These are phyloP conservation scores for Exaiptasia diaphana DNA, from an alignment of 64 coral and sea anemone species.

Conservation along the genomic window DNA sequence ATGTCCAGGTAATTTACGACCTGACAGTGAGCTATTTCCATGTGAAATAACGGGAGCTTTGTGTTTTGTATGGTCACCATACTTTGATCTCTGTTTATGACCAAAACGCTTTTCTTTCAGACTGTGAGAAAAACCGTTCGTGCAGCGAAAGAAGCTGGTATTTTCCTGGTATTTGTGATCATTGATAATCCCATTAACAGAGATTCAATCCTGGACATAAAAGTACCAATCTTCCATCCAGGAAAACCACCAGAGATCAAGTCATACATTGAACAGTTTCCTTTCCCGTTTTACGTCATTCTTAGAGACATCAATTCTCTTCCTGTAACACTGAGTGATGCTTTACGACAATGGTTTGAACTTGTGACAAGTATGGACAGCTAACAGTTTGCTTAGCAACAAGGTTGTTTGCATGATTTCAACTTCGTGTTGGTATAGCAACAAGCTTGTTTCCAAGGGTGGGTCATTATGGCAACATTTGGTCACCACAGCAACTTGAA, in stretches of 20 bases:
- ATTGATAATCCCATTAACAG: constrained; percentile 87
- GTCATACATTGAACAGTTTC: constrained; percentile 96
- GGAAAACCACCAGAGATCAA: constrained; percentile 76
- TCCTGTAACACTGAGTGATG: constrained; percentile 80
- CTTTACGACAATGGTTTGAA: constrained; percentile 98
- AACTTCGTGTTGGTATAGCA: background rate
- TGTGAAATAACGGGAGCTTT: no score
- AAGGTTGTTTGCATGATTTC: background rate
- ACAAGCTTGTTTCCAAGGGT: no score
- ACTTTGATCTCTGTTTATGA: no score
- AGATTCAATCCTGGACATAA: constrained; percentile 93
- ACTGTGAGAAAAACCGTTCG: constrained; percentile 75
- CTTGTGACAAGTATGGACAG: constrained; percentile 67
- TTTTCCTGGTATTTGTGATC: constrained; percentile 97
- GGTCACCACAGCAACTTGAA: no score
- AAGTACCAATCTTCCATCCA: constrained; percentile 82
- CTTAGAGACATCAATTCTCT: constrained; percentile 82
- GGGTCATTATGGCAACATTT: background rate
- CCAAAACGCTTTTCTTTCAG: constrained; percentile 65
- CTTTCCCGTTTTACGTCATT: constrained; percentile 85
- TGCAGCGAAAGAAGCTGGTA: constrained; percentile 57
- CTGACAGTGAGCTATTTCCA: no score
- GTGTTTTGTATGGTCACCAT: no score
- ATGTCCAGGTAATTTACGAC: no score
- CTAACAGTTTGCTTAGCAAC: background rate